Percentiles rank a stretch among this genome's conserved stretches.
These are phyloP conservation scores for Heteromormyrus szaboi DNA, from an alignment of 2,797 vertebrate genomes.

Conservation along the genomic window DNA sequence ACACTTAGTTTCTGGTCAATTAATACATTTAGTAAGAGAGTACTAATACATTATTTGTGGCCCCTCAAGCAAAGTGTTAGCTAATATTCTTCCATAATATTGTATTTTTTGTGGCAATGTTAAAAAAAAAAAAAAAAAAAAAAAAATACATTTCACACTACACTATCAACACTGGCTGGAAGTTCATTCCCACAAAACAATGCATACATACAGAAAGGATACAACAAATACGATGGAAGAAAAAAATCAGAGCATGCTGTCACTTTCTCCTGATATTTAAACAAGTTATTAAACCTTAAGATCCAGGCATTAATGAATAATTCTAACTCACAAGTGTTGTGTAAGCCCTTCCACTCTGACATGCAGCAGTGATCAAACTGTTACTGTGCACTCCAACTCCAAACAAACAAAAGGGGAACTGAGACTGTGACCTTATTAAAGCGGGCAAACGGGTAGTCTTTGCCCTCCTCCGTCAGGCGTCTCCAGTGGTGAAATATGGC, in stretches of 20 bases:
- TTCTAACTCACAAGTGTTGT: background rate
- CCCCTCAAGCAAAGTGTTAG: background rate
- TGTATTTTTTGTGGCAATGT: background rate
- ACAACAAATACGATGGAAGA: background rate
- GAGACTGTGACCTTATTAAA: conserved; percentile 82
- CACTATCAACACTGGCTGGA: background rate
- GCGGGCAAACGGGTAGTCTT: conserved; percentile 94
- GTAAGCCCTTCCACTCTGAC: background rate
- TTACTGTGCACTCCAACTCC: background rate
- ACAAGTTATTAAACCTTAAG: background rate
- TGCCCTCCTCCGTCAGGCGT: conserved; percentile 90
- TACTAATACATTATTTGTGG: background rate
- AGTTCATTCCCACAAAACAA: background rate
- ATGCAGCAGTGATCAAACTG: background rate
- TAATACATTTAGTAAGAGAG: background rate
- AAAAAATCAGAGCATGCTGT: background rate
- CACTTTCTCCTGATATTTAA: background rate
- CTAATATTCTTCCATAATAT: background rate
- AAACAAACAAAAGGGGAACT: background rate
- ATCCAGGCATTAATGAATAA: background rate
- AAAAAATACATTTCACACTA: background rate
- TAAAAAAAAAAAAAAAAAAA: background rate
- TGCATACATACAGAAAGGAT: background rate
- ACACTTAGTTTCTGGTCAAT: background rate
- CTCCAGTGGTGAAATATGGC: conserved; percentile 98